phyloP scores from a whole-genome alignment of 2,113 vertebrate species.

The Myanophis thanlyinensis region DNA sequence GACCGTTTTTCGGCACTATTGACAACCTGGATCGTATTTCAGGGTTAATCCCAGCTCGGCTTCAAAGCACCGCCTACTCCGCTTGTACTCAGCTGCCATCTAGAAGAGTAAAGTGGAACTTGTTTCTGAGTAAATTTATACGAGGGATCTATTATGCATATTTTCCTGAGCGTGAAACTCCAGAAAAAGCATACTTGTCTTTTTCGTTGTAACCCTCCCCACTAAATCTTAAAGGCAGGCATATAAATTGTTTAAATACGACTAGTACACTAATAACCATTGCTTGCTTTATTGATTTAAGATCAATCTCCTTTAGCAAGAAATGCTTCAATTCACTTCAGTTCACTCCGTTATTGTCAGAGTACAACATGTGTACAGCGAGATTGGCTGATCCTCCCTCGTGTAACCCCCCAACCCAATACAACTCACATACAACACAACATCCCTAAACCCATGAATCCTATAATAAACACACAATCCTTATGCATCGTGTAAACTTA shows the following conservation, averaged over 20 bases:
- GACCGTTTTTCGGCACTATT: not conserved
- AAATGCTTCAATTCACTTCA: too few species aligned
- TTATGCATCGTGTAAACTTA: too few species aligned
- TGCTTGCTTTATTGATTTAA: not conserved
- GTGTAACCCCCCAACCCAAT: too few species aligned
- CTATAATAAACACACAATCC: too few species aligned
- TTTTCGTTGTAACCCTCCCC: not conserved
- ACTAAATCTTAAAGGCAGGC: not conserved
- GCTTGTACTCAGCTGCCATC: not conserved
- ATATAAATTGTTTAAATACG: not conserved
- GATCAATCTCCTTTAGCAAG: not conserved
- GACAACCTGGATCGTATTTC: not conserved
- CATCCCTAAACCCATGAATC: too few species aligned
- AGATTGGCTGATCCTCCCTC: too few species aligned
- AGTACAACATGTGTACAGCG: too few species aligned
- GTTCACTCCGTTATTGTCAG: too few species aligned
- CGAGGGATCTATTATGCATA: not conserved
- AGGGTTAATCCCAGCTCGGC: not conserved
- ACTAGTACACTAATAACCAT: not conserved
- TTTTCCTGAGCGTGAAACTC: not conserved
- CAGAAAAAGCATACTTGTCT: not conserved
- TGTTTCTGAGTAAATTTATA: not conserved
- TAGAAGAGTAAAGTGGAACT: not conserved
- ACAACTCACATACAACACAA: too few species aligned
- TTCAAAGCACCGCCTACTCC: not conserved